Base-by-base conservation (phyloP, 1,140 invertebrate genomes). In the Hyposmocoma kahamanoa region DNA sequence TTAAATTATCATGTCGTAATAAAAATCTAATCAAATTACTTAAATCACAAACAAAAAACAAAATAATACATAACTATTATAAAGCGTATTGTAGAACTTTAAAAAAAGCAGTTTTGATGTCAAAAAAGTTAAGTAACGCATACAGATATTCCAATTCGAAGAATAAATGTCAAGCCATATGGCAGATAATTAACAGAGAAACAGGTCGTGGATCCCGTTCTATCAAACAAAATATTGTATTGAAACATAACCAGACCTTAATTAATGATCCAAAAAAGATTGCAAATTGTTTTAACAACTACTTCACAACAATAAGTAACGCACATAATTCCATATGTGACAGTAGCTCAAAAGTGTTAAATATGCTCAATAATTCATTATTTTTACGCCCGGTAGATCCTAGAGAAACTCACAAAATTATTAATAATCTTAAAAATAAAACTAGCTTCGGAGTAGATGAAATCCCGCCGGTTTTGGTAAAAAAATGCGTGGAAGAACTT, bases 371-470 rank as follows among this genome's bases (percentile, higher is more conserved):
- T 15, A 36, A 36, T 15, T 17, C 32, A 17, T 36, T 36, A 10
- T 36, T 15, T 17, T 36, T 36, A 15, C 32, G 32, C 15, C 32
- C 32, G 15, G 32, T 36, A 36, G 32, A 36, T 15, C 2, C 32
- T 8, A 17, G 8, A 8, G 22, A 44, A 26, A 17, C 18, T 9
- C 4, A 19, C 4, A 2, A 1, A 17, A 44, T 44, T 18, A n/a
- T 44, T 18, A 44, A 44, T 30, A 44, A 44, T 8, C 9, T 44
- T 6, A 44, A 44, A 44, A 44, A 44, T 21, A 44, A 44, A 44
- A 26, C 42, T 3, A 18, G 22, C 11, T 44, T 30, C 15, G 42
- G 42, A 9, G 30, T 44, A 11, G 42, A 44, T 30, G 42, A 44
- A 17, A 44, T 44, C 17, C 42, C 42, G 10, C 42, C 42, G 2